Evolutionary conservation across 2,888 invertebrate species (phyloP).

Genomic region (Phania funesta): DNA sequence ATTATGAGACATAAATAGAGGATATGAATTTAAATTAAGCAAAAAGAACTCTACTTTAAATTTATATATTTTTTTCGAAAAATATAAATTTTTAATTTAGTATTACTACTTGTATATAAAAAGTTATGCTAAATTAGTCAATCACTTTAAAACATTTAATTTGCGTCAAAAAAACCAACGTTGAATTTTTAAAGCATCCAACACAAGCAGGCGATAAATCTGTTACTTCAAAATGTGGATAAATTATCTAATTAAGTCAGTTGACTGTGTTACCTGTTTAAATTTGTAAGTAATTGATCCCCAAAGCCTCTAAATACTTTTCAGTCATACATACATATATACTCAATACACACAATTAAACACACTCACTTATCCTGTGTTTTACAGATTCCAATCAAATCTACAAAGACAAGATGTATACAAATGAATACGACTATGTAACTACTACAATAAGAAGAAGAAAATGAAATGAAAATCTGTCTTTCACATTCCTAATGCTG

Average conservation of each 20-base stretch:
- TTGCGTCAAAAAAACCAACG: neutral
- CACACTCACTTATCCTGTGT: neutral
- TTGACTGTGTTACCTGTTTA: constrained; percentile 60
- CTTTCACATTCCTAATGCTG: constrained; percentile 41
- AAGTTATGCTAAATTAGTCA: too few relatives aligned
- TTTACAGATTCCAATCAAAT: constrained; percentile 14
- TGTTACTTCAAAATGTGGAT: constrained; percentile 30
- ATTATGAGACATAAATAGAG: neutral
- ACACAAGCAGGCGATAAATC: constrained; percentile 51
- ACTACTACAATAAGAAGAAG: neutral
- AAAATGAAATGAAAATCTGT: constrained; percentile 55
- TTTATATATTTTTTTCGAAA: too few relatives aligned
- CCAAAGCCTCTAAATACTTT: constrained; percentile 62
- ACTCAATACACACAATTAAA: constrained; percentile 11
- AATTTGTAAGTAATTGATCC: constrained; percentile 65
- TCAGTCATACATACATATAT: constrained; percentile 33
- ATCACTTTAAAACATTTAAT: too few relatives aligned
- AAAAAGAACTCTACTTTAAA: too few relatives aligned
- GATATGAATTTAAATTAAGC: too few relatives aligned
- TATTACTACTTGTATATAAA: too few relatives aligned
- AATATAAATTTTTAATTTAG: too few relatives aligned
- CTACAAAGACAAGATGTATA: constrained; percentile 25
- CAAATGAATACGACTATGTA: constrained; percentile 20
- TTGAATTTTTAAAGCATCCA: constrained; percentile 6
- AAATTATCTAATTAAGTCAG: constrained; percentile 63